Evolutionary conservation across 2,797 vertebrate species (phyloP), one percentile per base, ranked within the genome.

Genomic region (Chaunax sp.): DNA sequence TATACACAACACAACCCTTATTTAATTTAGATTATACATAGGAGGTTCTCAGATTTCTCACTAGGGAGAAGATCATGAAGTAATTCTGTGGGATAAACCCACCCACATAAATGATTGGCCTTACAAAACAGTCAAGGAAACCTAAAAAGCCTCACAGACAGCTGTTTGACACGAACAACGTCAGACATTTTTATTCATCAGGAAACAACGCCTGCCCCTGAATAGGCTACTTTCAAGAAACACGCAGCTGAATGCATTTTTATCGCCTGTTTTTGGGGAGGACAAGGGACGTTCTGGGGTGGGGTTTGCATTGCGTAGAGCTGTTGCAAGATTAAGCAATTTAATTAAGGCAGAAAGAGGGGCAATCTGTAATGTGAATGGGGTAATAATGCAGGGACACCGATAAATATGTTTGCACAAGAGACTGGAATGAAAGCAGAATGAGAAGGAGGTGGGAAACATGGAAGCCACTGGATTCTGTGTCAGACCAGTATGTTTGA

Each of bases 261-360:
- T 62, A 44, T 57, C 20, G 56, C 41, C 23, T 52, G 60, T 56
- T 64, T 16, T 2, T 6, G 18, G 3, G 20, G 35, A 59, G 20
- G 19, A 41, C 1, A 0, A 6, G 12, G 16, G 15, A 8, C 20
- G 25, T 37, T 46, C 20, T 3, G 51, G 20, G 49, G 50, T 33
- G 61, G 20, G n/a, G 66, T 25, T n/a, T 35, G 28, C 15, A 65
- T 62, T 74, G 65, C 2, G 9, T 35, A 35, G 33, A 83, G 75
- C 77, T 65, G 59, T 69, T 77, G 61, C 49, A 77, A 84, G 70
- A 90, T 81, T 75, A 83, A 82, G 72, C 77, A 78, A 72, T 56
- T 69, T 70, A 82, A 90, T 86, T 77, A 80, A 68, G 53, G 49
- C 74, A 10, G 33, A 79, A 72, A 70, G 41, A 69, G 65, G 56